These are phyloP conservation scores for Hyposoter dolosus DNA, from an alignment of 2,888 invertebrate genomes.

Conservation along the genomic window DNA sequence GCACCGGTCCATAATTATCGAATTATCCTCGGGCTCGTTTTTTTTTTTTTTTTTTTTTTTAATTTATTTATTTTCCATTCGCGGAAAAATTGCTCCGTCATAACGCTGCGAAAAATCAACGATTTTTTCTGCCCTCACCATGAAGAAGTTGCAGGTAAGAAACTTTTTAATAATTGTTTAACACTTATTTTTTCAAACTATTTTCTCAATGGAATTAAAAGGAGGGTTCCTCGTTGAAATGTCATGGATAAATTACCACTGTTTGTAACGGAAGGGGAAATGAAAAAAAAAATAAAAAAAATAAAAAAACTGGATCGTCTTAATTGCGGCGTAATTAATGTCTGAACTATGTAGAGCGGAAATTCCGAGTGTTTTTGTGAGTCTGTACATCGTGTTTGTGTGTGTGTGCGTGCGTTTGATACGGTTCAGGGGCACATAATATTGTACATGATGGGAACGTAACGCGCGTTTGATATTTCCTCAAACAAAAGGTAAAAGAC, in stretches of 20 bases:
- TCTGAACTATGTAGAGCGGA: conserved; percentile 80
- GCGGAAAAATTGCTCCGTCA: conserved; percentile 5
- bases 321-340: conserved; percentile 77
- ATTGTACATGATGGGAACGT: conserved; percentile 21
- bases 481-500: conserved; percentile 32
- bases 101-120: conserved; percentile 19
- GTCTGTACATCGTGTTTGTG: conserved; percentile 69
- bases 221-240: conserved; percentile 34
- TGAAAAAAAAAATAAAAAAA: conserved; percentile 3
- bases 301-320: conserved; percentile 73
- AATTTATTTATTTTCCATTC: conserved; percentile 8
- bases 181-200: neutral
- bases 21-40: conserved; percentile 10
- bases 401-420: conserved; percentile 62
- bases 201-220: too few relatives aligned
- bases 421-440: conserved; percentile 58
- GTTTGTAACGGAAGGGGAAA: conserved; percentile 24
- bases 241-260: conserved; percentile 9
- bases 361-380: conserved; percentile 77
- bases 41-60: neutral
- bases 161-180: neutral
- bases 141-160: conserved; percentile 62
- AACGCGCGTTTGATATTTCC: conserved; percentile 62
- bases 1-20: conserved; percentile 48
- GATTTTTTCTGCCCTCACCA: conserved; percentile 29